Percentiles rank a stretch among this genome's conserved stretches.
phyloP scores from a whole-genome alignment of 2,113 vertebrate genomes.

The Ancistrus triradiatus region DNA sequence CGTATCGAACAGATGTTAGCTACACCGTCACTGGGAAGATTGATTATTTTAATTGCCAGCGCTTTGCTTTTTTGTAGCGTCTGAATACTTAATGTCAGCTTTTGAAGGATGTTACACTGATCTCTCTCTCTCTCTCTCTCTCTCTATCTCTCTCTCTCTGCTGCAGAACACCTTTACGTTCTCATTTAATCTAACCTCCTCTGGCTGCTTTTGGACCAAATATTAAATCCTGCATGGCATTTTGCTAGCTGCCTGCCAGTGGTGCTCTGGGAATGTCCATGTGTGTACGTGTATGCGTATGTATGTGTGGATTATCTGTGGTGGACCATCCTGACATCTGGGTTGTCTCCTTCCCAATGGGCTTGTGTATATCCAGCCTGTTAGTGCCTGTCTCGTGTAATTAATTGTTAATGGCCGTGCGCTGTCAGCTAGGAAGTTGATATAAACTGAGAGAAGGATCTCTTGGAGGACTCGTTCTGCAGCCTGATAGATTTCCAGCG shows the following conservation, averaged over 20 bases:
- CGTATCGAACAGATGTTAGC: slow-evolving; percentile 94
- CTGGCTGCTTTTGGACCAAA: slow-evolving; percentile 20
- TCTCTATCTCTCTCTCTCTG: slow-evolving; percentile 19
- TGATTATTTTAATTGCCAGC: slow-evolving; percentile 97
- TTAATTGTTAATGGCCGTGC: slow-evolving; percentile 47
- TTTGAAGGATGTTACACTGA: slow-evolving; percentile 82
- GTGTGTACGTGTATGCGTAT: slow-evolving; percentile 20
- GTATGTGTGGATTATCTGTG: slow-evolving; percentile 47
- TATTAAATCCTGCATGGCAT: slow-evolving; percentile 34
- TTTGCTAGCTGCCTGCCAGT: slow-evolving; percentile 37
- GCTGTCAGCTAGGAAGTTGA: slow-evolving; percentile 48
- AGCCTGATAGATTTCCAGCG: slow-evolving; percentile 46
- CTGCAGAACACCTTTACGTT: slow-evolving; percentile 17
- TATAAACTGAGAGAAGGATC: slow-evolving; percentile 47
- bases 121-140: slow-evolving; percentile 28
- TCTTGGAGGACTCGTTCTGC: slow-evolving; percentile 45
- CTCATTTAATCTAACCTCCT: slow-evolving; percentile 21
- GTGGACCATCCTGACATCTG: slow-evolving; percentile 48
- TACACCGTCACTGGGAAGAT: slow-evolving; percentile 85
- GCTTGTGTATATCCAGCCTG: slow-evolving; percentile 60
- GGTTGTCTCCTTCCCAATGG: slow-evolving; percentile 57
- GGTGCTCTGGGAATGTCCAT: slow-evolving; percentile 39
- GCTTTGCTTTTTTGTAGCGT: slow-evolving; percentile 90
- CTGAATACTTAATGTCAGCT: slow-evolving; percentile 94
- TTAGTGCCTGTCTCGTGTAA: slow-evolving; percentile 56